These are phyloP conservation scores for Apus apus DNA, from an alignment of 2,113 vertebrate genomes.

Conservation along the genomic window DNA sequence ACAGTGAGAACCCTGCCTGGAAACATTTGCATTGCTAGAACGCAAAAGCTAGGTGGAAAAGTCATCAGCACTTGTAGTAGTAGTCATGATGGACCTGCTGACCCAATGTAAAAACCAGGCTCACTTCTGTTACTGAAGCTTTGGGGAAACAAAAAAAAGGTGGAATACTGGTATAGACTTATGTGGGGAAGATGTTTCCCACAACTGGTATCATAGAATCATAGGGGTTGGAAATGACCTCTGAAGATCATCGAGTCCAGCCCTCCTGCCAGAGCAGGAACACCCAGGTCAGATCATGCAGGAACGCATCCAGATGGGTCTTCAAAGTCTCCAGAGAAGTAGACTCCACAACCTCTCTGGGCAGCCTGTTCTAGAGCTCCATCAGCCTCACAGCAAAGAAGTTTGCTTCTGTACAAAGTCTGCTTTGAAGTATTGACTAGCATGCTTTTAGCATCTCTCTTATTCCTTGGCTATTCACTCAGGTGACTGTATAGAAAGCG, in stretches of 20 bases:
- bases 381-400: too few relatives aligned
- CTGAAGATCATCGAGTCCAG: too few relatives aligned
- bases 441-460: background rate
- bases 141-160: background rate
- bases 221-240: too few relatives aligned
- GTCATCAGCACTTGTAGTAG: background rate
- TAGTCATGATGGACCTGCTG: background rate
- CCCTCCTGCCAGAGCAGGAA: too few relatives aligned
- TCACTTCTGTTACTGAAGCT: background rate
- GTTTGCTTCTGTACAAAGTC: background rate
- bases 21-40: background rate
- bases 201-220: too few relatives aligned
- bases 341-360: too few relatives aligned
- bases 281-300: too few relatives aligned
- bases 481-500: background rate
- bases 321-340: too few relatives aligned
- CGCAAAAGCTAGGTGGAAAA: constrained; percentile 7
- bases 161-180: background rate
- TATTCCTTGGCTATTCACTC: background rate
- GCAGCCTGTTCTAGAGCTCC: too few relatives aligned
- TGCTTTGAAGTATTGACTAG: background rate
- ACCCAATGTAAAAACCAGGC: background rate
- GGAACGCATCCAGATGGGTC: too few relatives aligned
- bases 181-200: too few relatives aligned
- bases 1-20: background rate